These are phyloP conservation scores for Drosophila ironensis DNA, from an alignment of 1,140 invertebrate genomes.

Conservation along the genomic window DNA sequence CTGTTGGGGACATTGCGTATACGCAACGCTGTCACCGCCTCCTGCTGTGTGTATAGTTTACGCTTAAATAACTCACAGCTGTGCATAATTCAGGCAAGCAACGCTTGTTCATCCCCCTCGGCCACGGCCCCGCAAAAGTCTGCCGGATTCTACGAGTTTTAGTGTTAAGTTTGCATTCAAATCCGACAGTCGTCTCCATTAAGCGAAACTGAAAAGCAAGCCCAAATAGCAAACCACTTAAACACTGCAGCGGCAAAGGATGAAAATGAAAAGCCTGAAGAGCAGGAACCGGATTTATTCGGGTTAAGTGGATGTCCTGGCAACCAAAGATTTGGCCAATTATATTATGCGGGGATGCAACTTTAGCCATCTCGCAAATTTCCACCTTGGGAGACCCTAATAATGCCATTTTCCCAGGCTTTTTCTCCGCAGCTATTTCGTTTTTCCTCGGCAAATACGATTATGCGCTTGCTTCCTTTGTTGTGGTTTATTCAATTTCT, in stretches of 20 bases:
- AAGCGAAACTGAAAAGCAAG: background rate
- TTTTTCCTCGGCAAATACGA: slow-evolving; percentile 34
- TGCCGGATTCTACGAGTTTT: too few relatives aligned
- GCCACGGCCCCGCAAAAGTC: background rate
- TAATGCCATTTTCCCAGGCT: background rate
- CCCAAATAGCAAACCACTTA: slow-evolving; percentile 9
- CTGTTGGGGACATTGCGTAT: slow-evolving; percentile 30
- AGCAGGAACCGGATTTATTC: slow-evolving; percentile 10
- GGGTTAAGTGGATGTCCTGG: slow-evolving; percentile 23
- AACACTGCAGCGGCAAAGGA: background rate
- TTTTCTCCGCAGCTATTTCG: background rate
- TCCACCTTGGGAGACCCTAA: too few relatives aligned
- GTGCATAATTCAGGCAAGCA: slow-evolving; percentile 41
- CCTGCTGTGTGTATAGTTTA: slow-evolving; percentile 35
- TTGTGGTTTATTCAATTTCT: background rate
- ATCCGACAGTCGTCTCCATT: background rate
- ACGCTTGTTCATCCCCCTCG: background rate
- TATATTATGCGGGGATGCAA: background rate
- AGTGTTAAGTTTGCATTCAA: background rate
- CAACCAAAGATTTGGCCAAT: slow-evolving; percentile 18
- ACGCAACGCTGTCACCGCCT: slow-evolving; percentile 15
- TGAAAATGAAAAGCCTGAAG: background rate
- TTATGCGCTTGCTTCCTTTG: slow-evolving; percentile 24
- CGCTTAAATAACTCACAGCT: slow-evolving; percentile 59
- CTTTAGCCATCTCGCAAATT: too few relatives aligned